phyloP scores from a whole-genome alignment of 2,113 vertebrate species.

The Paradisaea rubra region DNA sequence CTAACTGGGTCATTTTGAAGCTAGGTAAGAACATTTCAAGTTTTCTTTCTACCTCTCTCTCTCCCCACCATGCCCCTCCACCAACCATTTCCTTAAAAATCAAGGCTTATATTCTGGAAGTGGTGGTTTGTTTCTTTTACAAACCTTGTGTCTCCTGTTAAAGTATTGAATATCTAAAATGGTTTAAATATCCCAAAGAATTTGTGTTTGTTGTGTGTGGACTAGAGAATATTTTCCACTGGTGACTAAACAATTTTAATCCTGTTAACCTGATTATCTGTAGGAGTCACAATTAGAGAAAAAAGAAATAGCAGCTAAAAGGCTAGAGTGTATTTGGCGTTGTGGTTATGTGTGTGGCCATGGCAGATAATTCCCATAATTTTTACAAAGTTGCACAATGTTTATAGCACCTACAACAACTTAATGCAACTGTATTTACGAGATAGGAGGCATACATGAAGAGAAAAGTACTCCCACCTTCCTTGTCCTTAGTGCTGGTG shows the following conservation, averaged over 20 bases:
- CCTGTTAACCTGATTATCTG: not conserved
- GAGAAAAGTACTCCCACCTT: not conserved
- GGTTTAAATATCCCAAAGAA: not conserved
- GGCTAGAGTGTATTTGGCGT: not conserved
- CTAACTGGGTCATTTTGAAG: not conserved
- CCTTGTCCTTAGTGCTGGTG: not conserved
- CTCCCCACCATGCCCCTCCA: fast-evolving
- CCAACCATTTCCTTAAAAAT: not conserved
- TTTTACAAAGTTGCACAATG: not conserved
- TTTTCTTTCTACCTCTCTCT: not conserved
- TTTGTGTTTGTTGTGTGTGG: not conserved
- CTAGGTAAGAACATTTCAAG: not conserved
- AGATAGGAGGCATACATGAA: not conserved
- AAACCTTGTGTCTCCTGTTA: not conserved
- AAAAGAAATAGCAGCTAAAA: not conserved
- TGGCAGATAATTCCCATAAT: not conserved
- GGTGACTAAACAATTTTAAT: not conserved
- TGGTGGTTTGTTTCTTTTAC: not conserved
- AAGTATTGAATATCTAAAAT: not conserved
- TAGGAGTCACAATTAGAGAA: not conserved
- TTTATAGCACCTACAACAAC: not conserved
- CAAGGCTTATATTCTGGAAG: not conserved
- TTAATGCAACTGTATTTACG: not conserved
- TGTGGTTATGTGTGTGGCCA: not conserved
- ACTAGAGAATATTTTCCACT: not conserved